Conservation (phyloP, 1,140 invertebrate species). For the Popillia japonica region DNA sequence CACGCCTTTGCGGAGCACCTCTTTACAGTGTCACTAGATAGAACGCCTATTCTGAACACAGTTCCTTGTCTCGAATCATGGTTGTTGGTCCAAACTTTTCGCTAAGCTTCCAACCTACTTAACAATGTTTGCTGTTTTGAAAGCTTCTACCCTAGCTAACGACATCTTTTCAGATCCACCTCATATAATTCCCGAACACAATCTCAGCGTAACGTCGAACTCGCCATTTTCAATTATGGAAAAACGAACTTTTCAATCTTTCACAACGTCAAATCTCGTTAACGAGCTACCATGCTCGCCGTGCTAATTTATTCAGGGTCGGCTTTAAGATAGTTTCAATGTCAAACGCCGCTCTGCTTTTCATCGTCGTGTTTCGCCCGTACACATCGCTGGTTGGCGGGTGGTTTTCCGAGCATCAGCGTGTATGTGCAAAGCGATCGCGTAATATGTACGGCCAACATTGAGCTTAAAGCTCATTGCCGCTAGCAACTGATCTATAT, state of each 20-base stretch:
- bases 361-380: no score
- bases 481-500: neutral
- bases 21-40: no score
- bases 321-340: conserved; percentile 14
- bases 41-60: no score
- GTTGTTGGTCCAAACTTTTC: no score
- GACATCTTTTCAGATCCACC: no score
- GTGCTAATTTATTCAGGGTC: conserved; percentile 4
- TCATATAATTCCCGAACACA: no score
- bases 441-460: neutral
- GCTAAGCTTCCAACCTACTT: no score
- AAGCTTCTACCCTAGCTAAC: no score
- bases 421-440: neutral
- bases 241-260: conserved; percentile 16
- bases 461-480: neutral
- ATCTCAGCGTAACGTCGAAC: neutral
- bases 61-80: no score
- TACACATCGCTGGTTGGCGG: neutral
- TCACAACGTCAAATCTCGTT: conserved; percentile 1
- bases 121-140: no score
- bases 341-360: neutral
- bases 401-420: neutral
- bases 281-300: neutral
- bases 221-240: conserved; percentile 11
- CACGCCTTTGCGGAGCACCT: no score